phyloP scores from a whole-genome alignment of 2,113 vertebrate species.

The Drymodes brunneopygia region DNA sequence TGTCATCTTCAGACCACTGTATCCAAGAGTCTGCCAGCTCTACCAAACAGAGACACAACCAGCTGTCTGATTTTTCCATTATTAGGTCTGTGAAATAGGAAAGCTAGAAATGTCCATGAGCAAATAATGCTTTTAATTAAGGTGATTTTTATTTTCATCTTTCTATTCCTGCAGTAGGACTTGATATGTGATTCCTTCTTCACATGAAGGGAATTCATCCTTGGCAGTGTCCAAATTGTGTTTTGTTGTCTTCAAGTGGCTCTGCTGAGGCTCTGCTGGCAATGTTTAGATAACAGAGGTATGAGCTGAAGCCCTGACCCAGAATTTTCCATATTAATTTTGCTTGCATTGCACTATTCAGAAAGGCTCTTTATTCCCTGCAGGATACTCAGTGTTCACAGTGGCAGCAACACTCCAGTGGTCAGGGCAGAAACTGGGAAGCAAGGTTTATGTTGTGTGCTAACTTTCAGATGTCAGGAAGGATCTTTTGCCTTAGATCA shows the following conservation, averaged over 20 bases:
- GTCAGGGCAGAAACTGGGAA: background rate
- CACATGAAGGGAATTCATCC: background rate
- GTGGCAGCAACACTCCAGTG: background rate
- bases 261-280: background rate
- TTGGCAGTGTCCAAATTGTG: background rate
- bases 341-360: background rate
- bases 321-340: background rate
- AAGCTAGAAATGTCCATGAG: background rate
- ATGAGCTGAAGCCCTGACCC: background rate
- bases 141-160: background rate
- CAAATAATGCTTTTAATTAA: background rate
- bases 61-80: slow-evolving; percentile 15
- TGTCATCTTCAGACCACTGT: background rate
- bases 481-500: background rate
- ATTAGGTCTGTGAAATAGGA: slow-evolving; percentile 7
- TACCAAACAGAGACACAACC: background rate
- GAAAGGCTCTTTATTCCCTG: background rate
- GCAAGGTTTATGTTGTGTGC: background rate
- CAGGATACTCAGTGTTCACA: background rate
- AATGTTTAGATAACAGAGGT: background rate
- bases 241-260: background rate
- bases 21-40: background rate
- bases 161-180: background rate
- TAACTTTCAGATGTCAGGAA: background rate
- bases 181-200: background rate